These are phyloP conservation scores for Dissostichus mawsoni DNA, from an alignment of 2,113 vertebrate genomes.

Conservation along the genomic window DNA sequence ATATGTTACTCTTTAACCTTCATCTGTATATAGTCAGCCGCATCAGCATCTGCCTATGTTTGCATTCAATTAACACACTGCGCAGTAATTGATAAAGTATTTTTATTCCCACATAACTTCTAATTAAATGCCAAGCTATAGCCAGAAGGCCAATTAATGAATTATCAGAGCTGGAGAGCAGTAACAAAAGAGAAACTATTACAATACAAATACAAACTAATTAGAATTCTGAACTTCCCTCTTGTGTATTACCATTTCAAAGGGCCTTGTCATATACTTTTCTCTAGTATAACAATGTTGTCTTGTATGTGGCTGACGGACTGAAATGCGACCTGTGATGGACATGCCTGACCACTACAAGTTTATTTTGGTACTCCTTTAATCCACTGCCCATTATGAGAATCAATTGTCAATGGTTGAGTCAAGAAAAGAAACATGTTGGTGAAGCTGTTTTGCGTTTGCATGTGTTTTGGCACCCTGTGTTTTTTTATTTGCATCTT, in stretches of 20 bases:
- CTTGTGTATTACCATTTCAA: conserved; percentile 59
- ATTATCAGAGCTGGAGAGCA: conserved; percentile 50
- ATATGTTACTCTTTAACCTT: conserved; percentile 17
- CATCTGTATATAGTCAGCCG: conserved; percentile 8
- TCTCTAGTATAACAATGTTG: conserved; percentile 5
- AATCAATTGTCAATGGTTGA: background rate
- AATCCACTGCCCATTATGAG: background rate
- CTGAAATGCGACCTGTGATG: conserved; percentile 33
- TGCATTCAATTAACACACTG: conserved; percentile 35
- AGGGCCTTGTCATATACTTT: conserved; percentile 20
- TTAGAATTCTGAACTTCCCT: conserved; percentile 56
- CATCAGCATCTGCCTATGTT: conserved; percentile 27
- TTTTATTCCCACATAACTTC: conserved; percentile 42
- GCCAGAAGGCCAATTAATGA: conserved; percentile 69
- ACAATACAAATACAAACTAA: conserved; percentile 58
- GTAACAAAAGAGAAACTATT: conserved; percentile 54
- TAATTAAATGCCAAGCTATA: conserved; percentile 64
- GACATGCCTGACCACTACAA: background rate
- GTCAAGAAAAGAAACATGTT: background rate
- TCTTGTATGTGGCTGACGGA: conserved; percentile 13
- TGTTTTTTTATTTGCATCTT: too few relatives aligned
- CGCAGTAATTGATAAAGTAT: conserved; percentile 51
- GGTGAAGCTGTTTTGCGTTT: too few relatives aligned
- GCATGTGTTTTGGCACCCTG: too few relatives aligned
- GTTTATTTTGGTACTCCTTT: conserved; percentile 1